phyloP scores from a whole-genome alignment of 2,113 vertebrate species.

The Aspidoscelis tigris region DNA sequence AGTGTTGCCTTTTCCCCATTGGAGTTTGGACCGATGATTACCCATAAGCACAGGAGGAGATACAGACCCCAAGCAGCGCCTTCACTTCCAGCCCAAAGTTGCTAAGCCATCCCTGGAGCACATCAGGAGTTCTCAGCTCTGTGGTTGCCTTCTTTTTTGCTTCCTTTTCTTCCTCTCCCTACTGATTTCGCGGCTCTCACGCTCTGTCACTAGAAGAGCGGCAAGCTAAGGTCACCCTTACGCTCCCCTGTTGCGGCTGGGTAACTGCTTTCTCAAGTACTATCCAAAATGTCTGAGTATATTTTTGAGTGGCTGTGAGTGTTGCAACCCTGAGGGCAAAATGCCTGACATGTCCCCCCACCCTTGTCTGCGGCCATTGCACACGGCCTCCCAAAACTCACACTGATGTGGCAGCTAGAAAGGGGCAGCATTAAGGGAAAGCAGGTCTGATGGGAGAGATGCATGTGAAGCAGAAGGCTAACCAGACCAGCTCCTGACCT shows the following conservation, averaged over 20 bases:
- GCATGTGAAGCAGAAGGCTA: background rate
- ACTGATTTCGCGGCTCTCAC: background rate
- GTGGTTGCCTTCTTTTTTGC: background rate
- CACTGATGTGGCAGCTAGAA: no score
- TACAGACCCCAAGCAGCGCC: background rate
- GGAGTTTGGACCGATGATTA: no score
- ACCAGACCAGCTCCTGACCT: slow-evolving; percentile 23
- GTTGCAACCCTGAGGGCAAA: background rate
- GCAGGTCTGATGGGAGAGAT: no score
- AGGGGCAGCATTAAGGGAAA: background rate
- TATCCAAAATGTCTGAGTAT: no score
- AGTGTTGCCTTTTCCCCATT: background rate
- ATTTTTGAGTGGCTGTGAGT: background rate
- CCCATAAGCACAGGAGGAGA: background rate
- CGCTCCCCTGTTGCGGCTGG: background rate
- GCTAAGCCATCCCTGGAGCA: background rate
- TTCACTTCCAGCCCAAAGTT: background rate
- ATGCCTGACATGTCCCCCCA: no score
- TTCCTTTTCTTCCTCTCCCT: background rate
- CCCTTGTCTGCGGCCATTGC: no score
- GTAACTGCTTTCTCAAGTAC: no score
- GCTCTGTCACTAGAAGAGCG: slow-evolving; percentile 38
- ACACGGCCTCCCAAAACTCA: no score
- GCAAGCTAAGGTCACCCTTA: background rate
- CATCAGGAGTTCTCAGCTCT: background rate